Conservation (phyloP, 2,113 vertebrate genomes). For the Antechinus stuartii region DNA sequence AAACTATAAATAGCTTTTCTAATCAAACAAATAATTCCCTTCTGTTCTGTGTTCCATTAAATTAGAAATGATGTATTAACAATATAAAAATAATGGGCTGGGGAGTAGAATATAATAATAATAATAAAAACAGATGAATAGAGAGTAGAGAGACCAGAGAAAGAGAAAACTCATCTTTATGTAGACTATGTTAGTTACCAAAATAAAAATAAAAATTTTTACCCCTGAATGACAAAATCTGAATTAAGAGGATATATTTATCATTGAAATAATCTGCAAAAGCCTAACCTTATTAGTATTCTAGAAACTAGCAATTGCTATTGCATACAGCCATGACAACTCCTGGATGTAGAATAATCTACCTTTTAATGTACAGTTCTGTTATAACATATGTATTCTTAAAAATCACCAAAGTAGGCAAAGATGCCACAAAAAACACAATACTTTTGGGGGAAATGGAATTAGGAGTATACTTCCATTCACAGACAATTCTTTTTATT, state of each 20-base stretch:
- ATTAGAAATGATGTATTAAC: slow-evolving; percentile 43
- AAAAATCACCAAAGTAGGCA: neutral
- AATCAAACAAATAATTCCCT: slow-evolving; percentile 32
- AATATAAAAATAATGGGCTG: slow-evolving; percentile 51
- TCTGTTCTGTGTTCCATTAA: slow-evolving; percentile 38
- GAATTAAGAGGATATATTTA: slow-evolving; percentile 19
- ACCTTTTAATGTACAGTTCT: neutral
- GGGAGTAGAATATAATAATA: neutral
- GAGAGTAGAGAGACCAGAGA: slow-evolving; percentile 39
- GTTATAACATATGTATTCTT: neutral
- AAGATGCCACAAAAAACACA: neutral
- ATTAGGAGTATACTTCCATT: neutral
- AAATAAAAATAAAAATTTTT: slow-evolving; percentile 27
- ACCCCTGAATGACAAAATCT: slow-evolving; percentile 43
- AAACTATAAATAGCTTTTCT: slow-evolving; percentile 27
- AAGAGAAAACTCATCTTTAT: slow-evolving; percentile 19
- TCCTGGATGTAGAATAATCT: neutral
- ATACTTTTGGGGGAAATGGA: neutral
- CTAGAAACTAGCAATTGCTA: neutral
- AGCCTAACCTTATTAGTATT: slow-evolving; percentile 45
- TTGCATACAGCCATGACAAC: neutral
- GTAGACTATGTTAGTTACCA: slow-evolving; percentile 17
- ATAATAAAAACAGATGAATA: neutral
- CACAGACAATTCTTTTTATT: neutral
- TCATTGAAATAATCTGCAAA: slow-evolving; percentile 38